Percentiles rank a stretch among this genome's conserved stretches.
These are phyloP conservation scores for Drosophila cyrtoloma DNA, from an alignment of 2,888 invertebrate species.

Conservation along the genomic window DNA sequence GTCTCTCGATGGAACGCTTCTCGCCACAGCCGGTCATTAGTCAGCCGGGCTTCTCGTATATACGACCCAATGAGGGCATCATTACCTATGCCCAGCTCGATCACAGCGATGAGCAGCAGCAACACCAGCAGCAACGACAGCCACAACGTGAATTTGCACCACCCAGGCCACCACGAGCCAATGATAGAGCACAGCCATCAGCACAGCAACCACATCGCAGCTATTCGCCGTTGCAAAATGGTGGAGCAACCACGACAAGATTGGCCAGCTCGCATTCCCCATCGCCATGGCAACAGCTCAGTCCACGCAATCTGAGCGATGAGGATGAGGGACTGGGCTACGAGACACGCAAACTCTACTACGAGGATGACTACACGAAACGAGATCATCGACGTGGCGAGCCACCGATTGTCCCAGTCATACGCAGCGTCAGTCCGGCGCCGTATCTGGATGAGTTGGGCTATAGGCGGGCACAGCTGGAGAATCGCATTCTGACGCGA, in stretches of 20 bases:
- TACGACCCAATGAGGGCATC: constrained; percentile 88
- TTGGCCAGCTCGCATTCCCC: constrained; percentile 81
- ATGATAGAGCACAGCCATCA: constrained; percentile 41
- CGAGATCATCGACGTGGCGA: constrained; percentile 81
- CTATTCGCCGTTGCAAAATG: constrained; percentile 54
- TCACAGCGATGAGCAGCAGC: constrained; percentile 67
- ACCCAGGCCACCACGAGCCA: constrained; percentile 52
- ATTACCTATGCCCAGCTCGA: constrained; percentile 92
- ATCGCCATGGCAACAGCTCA: constrained; percentile 84
- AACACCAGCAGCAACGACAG: constrained; percentile 58
- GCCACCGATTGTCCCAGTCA: constrained; percentile 88
- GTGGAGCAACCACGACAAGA: constrained; percentile 69
- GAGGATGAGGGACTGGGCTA: constrained; percentile 93
- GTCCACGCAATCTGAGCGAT: constrained; percentile 87
- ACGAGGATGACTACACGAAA: constrained; percentile 82
- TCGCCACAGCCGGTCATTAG: constrained; percentile 90
- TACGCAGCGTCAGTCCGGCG: constrained; percentile 86
- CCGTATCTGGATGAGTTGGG: constrained; percentile 87
- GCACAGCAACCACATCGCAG: constrained; percentile 59
- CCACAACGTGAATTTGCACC: constrained; percentile 57
- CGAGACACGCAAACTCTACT: constrained; percentile 86
- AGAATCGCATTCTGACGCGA: constrained; percentile 90
- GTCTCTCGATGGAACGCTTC: constrained; percentile 90
- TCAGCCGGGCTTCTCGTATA: constrained; percentile 93
- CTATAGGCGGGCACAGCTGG: constrained; percentile 90